Conservation (phyloP, 2,113 vertebrate species). For the Alosa alosa region DNA sequence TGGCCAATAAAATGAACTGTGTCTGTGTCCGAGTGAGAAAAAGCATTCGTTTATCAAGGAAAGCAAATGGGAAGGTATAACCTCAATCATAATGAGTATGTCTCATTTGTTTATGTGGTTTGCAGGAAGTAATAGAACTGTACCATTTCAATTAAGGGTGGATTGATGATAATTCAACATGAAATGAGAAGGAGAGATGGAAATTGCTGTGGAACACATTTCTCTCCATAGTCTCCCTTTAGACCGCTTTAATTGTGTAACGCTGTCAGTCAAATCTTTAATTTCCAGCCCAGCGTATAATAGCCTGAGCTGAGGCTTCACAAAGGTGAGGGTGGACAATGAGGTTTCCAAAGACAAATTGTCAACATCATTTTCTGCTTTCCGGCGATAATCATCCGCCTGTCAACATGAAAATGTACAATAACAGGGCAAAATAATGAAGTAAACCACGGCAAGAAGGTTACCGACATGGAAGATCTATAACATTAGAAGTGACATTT, state of each 20-base stretch:
- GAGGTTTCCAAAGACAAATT: not conserved
- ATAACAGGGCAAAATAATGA: not conserved
- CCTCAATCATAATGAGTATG: constrained; percentile 1
- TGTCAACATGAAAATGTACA: not conserved
- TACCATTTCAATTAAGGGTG: not conserved
- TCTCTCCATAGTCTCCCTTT: not conserved
- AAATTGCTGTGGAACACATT: not conserved
- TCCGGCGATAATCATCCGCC: not conserved
- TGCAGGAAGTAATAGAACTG: not conserved
- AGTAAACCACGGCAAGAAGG: not conserved
- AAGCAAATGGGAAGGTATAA: not conserved
- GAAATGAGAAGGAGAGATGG: not conserved
- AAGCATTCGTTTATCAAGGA: not conserved
- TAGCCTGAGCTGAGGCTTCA: not conserved
- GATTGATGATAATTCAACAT: constrained; percentile 4
- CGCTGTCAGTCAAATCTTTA: not conserved
- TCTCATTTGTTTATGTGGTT: not conserved
- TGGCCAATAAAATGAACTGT: not conserved
- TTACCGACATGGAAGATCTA: not conserved
- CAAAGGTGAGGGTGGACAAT: not conserved
- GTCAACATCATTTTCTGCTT: not conserved
- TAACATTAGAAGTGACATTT: constrained; percentile 10
- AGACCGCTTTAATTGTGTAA: not conserved
- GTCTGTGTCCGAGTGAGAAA: not conserved
- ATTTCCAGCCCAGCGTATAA: not conserved